phyloP scores from a whole-genome alignment of 2,797 vertebrate genomes.

The Hypotaenidia philippensis region DNA sequence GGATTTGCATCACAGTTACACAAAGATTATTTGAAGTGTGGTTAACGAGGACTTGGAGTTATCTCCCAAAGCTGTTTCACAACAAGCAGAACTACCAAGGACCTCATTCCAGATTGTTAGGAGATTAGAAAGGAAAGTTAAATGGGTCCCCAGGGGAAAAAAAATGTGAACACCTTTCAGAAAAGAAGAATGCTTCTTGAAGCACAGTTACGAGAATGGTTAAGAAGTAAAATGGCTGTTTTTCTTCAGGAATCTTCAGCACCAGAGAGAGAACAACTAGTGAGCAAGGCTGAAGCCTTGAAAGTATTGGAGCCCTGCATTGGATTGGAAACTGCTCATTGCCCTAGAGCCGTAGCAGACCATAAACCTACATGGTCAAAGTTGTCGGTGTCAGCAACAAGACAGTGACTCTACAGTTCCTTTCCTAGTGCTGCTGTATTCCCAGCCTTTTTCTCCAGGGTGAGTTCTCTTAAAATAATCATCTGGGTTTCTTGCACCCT shows the following conservation, averaged over 20 bases:
- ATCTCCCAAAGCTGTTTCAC: slow-evolving; percentile 70
- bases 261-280: neutral
- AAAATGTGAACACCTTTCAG: slow-evolving; percentile 66
- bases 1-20: slow-evolving; percentile 64
- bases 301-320: neutral
- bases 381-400: neutral
- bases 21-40: slow-evolving; percentile 66
- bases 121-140: slow-evolving; percentile 78
- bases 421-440: neutral
- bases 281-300: neutral
- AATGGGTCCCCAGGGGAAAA: slow-evolving; percentile 35
- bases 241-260: slow-evolving; percentile 48
- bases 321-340: neutral
- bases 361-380: neutral
- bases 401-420: neutral
- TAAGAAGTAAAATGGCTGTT: neutral
- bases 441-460: neutral
- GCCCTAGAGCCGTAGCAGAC: neutral
- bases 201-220: slow-evolving; percentile 50
- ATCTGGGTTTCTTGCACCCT: neutral
- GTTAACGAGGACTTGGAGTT: slow-evolving; percentile 74
- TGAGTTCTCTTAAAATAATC: neutral
- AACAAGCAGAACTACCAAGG: slow-evolving; percentile 66
- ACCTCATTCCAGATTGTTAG: slow-evolving; percentile 52
- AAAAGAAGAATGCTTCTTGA: slow-evolving; percentile 66